These are phyloP conservation scores for Athetis lepigone DNA, from an alignment of 2,888 invertebrate species.

Conservation along the genomic window DNA sequence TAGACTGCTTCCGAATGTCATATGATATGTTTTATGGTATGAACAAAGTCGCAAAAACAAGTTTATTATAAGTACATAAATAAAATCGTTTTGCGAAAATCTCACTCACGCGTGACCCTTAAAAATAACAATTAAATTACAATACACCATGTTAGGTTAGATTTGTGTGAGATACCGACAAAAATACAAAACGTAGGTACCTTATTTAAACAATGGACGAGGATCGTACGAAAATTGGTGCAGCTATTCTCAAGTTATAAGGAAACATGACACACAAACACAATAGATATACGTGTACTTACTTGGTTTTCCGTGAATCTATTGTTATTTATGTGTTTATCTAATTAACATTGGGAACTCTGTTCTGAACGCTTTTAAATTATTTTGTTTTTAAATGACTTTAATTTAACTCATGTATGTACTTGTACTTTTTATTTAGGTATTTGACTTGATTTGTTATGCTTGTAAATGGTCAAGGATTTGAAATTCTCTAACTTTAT, in stretches of 20 bases:
- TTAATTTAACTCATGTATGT: too few relatives aligned
- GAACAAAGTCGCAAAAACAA: too few relatives aligned
- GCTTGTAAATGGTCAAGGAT: too few relatives aligned
- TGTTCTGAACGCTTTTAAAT: background rate
- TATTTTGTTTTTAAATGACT: background rate
- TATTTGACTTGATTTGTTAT: too few relatives aligned
- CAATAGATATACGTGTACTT: slow-evolving; percentile 33
- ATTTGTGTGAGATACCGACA: slow-evolving; percentile 40
- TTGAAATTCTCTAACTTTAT: too few relatives aligned
- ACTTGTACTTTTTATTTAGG: too few relatives aligned
- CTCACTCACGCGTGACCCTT: slow-evolving; percentile 3
- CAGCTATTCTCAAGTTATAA: slow-evolving; percentile 50
- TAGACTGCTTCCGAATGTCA: too few relatives aligned
- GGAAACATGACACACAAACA: slow-evolving; percentile 51
- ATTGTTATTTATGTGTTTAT: slow-evolving; percentile 44
- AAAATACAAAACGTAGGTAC: slow-evolving; percentile 22
- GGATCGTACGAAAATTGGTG: slow-evolving; percentile 24
- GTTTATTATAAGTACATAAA: too few relatives aligned
- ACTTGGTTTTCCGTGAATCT: slow-evolving; percentile 41
- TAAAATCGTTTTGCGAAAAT: background rate
- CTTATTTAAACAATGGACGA: slow-evolving; percentile 47
- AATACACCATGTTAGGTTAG: slow-evolving; percentile 49
- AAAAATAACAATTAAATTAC: slow-evolving; percentile 36
- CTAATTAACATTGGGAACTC: slow-evolving; percentile 24
- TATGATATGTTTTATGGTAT: too few relatives aligned